phyloP scores from a whole-genome alignment of 2,797 vertebrate genomes.

The Cetoscarus ocellatus region DNA sequence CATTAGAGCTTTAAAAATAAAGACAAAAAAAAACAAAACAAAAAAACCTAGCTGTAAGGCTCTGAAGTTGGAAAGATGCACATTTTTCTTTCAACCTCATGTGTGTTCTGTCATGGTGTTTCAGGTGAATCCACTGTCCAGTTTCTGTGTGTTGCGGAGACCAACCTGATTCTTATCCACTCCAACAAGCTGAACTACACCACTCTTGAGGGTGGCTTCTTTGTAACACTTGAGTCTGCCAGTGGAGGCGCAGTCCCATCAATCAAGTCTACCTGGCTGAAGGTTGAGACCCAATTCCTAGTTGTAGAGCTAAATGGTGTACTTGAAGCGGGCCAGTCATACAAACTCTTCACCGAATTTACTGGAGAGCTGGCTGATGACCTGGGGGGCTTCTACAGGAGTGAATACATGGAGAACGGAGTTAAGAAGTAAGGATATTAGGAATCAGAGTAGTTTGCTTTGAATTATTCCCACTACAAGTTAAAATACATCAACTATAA shows the following conservation, averaged over 20 bases:
- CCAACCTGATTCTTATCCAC: slow-evolving; percentile 91
- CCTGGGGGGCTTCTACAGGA: slow-evolving; percentile 95
- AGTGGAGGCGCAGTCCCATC: slow-evolving; percentile 36
- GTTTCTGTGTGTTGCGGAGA: slow-evolving; percentile 82
- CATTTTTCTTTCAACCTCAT: background rate
- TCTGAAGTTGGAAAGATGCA: too few species aligned
- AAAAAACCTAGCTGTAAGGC: too few species aligned
- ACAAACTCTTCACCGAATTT: slow-evolving; percentile 83
- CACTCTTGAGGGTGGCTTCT: fast-evolving
- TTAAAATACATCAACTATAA: too few species aligned
- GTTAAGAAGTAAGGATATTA: slow-evolving; percentile 80
- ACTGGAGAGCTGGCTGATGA: slow-evolving; percentile 91
- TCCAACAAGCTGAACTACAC: slow-evolving; percentile 90
- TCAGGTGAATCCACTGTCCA: slow-evolving; percentile 79
- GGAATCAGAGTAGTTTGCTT: background rate
- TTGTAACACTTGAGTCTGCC: slow-evolving; percentile 42
- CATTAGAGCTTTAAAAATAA: too few species aligned
- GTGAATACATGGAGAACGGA: slow-evolving; percentile 84
- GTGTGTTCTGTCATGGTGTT: slow-evolving; percentile 10
- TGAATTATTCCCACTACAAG: too few species aligned
- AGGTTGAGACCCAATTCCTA: slow-evolving; percentile 87
- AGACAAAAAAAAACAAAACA: too few species aligned
- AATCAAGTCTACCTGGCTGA: slow-evolving; percentile 71
- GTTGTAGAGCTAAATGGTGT: slow-evolving; percentile 81
- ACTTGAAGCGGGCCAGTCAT: slow-evolving; percentile 70